Evolutionary conservation across 2,888 invertebrate species (phyloP), one percentile per base, ranked within the genome.

Genomic region (Volucella inanis): DNA sequence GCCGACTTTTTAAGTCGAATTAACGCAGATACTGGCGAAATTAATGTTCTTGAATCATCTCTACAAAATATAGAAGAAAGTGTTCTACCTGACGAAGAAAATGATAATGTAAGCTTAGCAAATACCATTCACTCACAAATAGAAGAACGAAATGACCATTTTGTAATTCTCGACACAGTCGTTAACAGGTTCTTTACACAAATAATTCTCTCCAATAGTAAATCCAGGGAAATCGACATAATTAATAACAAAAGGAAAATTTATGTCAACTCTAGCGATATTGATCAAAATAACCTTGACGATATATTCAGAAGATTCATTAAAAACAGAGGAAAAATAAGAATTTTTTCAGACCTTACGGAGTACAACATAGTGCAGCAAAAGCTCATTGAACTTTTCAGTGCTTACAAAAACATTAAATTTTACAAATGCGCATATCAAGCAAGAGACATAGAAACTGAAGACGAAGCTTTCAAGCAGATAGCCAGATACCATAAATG

Each of bases 171-270:
- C 0, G 55, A 55, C 22, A 68, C 68, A 8, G 59, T 59, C 11
- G 71, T 59, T 39, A 71, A 59, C 49, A 39, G 15, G n/a, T 71
- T 71, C 11, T 59, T 18, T 22, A 71, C 41, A 1, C 71, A 59
- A 41, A 59, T 59, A 49, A 59, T 59, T 39, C 12, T 71, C 10
- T 49, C 59, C 11, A 14, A 43, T 49, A 49, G 22, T 10, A 64
- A 64, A 12, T 11, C 41, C 9, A 67, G 15, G 43, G 67, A 67
- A 41, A 41, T 41, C 38, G 50, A 65, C 38, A 15, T 49, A 50
- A 14, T 65, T 39, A 8, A 39, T 12, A 50, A 50, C 11, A 65
- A 50, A 14, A 38, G 52, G 10, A 65, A 65, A 39, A 65, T 50
- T 4, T 65, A 52, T n/a, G 15, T 67, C 3, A 67, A 3, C 11